Evolutionary conservation across 2,888 invertebrate genomes (phyloP).

Genomic region (Dione vanillae): DNA sequence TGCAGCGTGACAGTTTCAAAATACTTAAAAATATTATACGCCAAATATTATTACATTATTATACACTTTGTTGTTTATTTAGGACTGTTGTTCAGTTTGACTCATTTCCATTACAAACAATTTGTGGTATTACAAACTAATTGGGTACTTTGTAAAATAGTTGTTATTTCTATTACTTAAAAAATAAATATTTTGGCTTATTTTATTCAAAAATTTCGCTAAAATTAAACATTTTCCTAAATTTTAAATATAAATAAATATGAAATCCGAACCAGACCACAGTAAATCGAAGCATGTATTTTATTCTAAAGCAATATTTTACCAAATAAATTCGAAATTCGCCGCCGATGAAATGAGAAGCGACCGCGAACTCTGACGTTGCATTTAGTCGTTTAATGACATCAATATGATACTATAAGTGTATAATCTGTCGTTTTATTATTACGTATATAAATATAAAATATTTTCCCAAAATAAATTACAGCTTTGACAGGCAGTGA

Average conservation of each 20-base stretch:
- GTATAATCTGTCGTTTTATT: too few species aligned
- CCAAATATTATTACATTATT: conserved; percentile 22
- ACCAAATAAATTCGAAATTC: neutral
- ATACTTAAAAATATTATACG: neutral
- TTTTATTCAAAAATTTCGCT: neutral
- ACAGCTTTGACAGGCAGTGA: too few species aligned
- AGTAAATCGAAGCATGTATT: neutral
- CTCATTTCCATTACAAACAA: conserved; percentile 47
- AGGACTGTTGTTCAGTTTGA: conserved; percentile 39
- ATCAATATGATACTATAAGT: neutral
- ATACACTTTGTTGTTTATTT: conserved; percentile 40
- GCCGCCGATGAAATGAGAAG: conserved; percentile 20
- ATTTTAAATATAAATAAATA: neutral
- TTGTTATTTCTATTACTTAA: too few species aligned
- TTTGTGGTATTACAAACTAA: conserved; percentile 41
- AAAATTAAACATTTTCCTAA: neutral
- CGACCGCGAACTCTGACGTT: conserved; percentile 17
- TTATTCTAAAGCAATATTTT: conserved; percentile 22
- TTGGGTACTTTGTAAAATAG: too few species aligned
- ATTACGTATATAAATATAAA: too few species aligned
- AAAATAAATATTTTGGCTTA: neutral
- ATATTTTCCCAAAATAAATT: too few species aligned
- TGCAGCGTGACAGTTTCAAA: neutral
- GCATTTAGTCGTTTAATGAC: neutral
- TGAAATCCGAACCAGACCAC: neutral